These are phyloP conservation scores for Luidia sarsii DNA, from an alignment of 53 echinoderm and acorn worm species.

Conservation along the genomic window DNA sequence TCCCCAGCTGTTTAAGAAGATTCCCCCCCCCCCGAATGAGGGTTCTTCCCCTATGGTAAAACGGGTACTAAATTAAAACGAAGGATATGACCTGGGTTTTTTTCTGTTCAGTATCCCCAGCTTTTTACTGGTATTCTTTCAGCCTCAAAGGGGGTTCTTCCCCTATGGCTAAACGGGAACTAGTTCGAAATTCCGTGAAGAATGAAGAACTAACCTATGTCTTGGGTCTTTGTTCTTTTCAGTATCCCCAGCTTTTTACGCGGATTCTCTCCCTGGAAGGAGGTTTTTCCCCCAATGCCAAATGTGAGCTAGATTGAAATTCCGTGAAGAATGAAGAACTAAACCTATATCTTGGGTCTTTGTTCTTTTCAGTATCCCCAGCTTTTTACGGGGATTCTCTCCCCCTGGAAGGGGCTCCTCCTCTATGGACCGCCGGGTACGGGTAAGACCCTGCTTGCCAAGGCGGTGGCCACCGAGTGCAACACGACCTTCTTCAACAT, in stretches of 20 bases:
- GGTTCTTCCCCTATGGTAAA: conserved; percentile 86
- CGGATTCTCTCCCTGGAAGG: conserved; percentile 95
- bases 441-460: conserved; percentile 93
- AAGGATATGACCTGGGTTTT: neutral
- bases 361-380: conserved; percentile 83
- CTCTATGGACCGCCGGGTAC: conserved; percentile 96
- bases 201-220: no score
- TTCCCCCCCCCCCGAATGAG: conserved; percentile 95
- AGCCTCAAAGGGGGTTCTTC: conserved; percentile 84
- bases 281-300: conserved; percentile 77
- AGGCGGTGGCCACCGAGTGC: conserved; percentile 96
- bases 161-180: no score
- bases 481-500: conserved; percentile 99
- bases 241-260: conserved; percentile 97
- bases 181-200: no score
- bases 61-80: no score
- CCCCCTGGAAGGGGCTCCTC: conserved; percentile 96
- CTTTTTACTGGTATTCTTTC: conserved; percentile 94
- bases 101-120: conserved; percentile 83
- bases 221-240: conserved; percentile 27
- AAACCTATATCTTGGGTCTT: no score
- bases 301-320: no score
- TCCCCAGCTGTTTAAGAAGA: conserved; percentile 95
- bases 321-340: no score
- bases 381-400: conserved; percentile 92